Evolutionary conservation across 30 jellyfish, hydroid and myxozoan genomes (phyloP), one percentile per base, ranked within the genome.

Genomic region (Phacellophora camtschatica): DNA sequence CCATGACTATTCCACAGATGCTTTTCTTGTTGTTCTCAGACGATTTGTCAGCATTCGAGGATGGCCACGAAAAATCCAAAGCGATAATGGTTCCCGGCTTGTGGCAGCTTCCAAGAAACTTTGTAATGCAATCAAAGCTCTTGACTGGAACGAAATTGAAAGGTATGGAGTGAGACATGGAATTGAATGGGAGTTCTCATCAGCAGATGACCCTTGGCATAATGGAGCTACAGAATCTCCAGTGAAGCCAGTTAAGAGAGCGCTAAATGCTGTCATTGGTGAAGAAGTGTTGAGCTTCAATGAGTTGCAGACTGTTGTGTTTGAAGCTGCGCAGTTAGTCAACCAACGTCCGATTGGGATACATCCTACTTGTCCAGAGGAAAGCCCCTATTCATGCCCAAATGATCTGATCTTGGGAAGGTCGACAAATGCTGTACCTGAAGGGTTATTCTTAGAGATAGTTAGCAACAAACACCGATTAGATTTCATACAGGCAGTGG

Each of bases 341-440:
- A 78, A 76, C 87, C 88, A 76, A 41, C 88, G 84, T 58, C 95
- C 90, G 33, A 69, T 88, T 39, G 86, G 97, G 35, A 32, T 82
- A 46, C 20, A 53, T 37, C 97, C 95, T 59, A 88, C 58, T 46
- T 86, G 65, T 48, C 97, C 95, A n/a, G 95, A 88, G 49, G 95
- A 80, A 61, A 91, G 97, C n/a, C 74, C 90, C 65, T 88, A 88
- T 71, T 37, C 81, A 59, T 78, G 95, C 63, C 97, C 86, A n/a
- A 79, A 81, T 25, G 90, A 88, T 36, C 64, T 88, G 18, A 54
- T 76, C 58, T 68, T 88, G 34, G 97, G 97, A 55, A 43, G 97
- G 37, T 87, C 97, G 30, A 55, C 97, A 24, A 49, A 77, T 9
- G 86, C 73, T 62, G 83, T 72, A 51, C 97, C 92, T 7, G 81